Evolutionary conservation across 2,888 invertebrate genomes (phyloP).

Genomic region (Dascillus cervinus): DNA sequence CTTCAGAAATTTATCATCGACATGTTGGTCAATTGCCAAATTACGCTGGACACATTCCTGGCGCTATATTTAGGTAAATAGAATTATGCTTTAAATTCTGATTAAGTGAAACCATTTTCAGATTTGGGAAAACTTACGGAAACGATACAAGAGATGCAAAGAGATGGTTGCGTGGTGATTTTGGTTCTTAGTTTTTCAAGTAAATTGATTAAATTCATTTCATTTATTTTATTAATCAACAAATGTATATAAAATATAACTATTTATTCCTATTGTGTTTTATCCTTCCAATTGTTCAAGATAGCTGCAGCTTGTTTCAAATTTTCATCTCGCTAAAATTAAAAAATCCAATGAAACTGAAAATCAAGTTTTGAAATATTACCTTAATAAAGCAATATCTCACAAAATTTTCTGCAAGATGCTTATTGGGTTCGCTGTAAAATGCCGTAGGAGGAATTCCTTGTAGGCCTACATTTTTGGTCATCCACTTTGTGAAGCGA

Average conservation of each 20-base stretch:
- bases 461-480: slow-evolving; percentile 83
- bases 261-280: slow-evolving; percentile 3
- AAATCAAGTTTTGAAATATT: slow-evolving; percentile 16
- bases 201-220: slow-evolving; percentile 1
- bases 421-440: slow-evolving; percentile 73
- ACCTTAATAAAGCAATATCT: slow-evolving; percentile 94
- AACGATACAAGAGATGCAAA: slow-evolving; percentile 67
- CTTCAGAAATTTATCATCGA: slow-evolving; percentile 62
- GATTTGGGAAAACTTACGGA: slow-evolving; percentile 69
- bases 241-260: not conserved
- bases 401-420: slow-evolving; percentile 75
- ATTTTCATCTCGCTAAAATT: slow-evolving; percentile 66
- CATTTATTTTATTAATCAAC: slow-evolving; percentile 2
- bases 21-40: slow-evolving; percentile 68
- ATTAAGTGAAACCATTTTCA: slow-evolving; percentile 33
- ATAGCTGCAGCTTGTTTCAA: slow-evolving; percentile 58
- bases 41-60: slow-evolving; percentile 73
- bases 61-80: slow-evolving; percentile 56
- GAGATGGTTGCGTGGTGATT: slow-evolving; percentile 62
- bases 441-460: slow-evolving; percentile 94
- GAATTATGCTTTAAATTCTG: not conserved
- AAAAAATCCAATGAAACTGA: no score
- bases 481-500: slow-evolving; percentile 92
- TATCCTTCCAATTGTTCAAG: slow-evolving; percentile 51
- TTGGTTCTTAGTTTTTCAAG: slow-evolving; percentile 25